Percentiles rank a stretch among this genome's conserved stretches.
These are phyloP conservation scores for Athene noctua DNA, from an alignment of 2,113 vertebrate genomes.

Conservation along the genomic window DNA sequence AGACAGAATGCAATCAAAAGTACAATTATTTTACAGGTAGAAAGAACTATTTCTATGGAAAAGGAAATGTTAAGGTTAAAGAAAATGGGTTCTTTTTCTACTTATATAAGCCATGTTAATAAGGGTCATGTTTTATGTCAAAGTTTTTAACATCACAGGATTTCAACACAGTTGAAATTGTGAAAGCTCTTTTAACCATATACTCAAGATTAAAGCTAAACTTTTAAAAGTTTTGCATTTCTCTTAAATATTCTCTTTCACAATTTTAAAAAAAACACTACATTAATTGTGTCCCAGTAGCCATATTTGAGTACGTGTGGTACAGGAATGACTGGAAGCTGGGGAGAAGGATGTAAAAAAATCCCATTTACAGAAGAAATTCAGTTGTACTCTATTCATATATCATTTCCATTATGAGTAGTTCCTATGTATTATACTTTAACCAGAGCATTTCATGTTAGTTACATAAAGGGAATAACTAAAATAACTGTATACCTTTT, in stretches of 20 bases:
- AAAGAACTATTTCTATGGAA: not conserved
- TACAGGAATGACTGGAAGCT: not conserved
- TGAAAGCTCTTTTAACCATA: not conserved
- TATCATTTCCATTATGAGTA: not conserved
- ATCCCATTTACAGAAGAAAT: not conserved
- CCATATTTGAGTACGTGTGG: not conserved
- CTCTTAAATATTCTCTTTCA: not conserved
- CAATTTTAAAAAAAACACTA: not conserved
- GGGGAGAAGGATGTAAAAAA: not conserved
- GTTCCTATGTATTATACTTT: not conserved
- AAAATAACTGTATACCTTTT: not conserved
- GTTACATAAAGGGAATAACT: not conserved
- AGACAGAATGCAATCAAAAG: not conserved
- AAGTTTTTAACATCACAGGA: not conserved
- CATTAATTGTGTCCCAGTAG: not conserved
- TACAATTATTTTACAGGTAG: not conserved
- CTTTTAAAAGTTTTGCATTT: not conserved
- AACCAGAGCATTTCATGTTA: not conserved
- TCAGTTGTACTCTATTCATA: not conserved
- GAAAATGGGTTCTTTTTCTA: not conserved
- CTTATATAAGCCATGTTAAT: not conserved
- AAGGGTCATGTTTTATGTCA: not conserved
- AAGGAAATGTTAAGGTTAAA: not conserved
- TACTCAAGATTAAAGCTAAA: not conserved
- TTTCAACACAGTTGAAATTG: not conserved